Percentiles rank a stretch among this genome's conserved stretches.
Conservation (phyloP, 2,797 vertebrate genomes). For the Amblyopsis hoosieri region DNA sequence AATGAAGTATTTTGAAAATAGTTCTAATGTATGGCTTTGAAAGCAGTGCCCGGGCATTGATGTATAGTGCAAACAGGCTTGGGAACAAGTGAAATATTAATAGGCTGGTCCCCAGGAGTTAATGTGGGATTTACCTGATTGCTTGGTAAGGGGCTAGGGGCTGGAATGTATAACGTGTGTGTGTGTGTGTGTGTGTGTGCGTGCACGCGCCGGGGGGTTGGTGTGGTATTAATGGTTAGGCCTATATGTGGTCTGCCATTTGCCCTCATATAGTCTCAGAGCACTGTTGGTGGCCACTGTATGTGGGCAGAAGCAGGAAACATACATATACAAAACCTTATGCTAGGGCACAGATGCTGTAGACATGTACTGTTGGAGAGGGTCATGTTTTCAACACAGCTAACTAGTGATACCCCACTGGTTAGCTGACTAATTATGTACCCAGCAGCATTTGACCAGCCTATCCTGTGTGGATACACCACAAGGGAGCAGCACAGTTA, state of each 20-base stretch:
- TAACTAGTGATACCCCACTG: background rate
- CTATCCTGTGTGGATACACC: constrained; percentile 58
- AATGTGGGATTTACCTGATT: constrained; percentile 88
- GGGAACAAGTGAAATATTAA: constrained; percentile 99
- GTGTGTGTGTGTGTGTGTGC: background rate
- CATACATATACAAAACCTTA: constrained; percentile 5
- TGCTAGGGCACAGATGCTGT: no score
- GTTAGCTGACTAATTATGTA: constrained; percentile 34
- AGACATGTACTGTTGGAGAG: no score
- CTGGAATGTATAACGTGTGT: constrained; percentile 24
- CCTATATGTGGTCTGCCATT: constrained; percentile 10
- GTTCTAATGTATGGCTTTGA: constrained; percentile 99
- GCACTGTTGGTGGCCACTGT: background rate
- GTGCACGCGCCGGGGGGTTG: background rate
- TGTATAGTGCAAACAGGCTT: constrained; percentile 91
- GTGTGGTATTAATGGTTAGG: constrained; percentile 10
- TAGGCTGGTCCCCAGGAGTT: constrained; percentile 82
- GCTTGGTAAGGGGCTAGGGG: constrained; percentile 61
- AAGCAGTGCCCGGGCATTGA: constrained; percentile 94
- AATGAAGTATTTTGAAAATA: constrained; percentile 99
- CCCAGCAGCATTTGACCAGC: constrained; percentile 6
- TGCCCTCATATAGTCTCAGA: constrained; percentile 4
- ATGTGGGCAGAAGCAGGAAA: background rate
- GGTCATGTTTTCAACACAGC: no score
- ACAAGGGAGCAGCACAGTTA: constrained; percentile 82